Conservation (phyloP, 2,113 vertebrate genomes). For the Antigone vipio region DNA sequence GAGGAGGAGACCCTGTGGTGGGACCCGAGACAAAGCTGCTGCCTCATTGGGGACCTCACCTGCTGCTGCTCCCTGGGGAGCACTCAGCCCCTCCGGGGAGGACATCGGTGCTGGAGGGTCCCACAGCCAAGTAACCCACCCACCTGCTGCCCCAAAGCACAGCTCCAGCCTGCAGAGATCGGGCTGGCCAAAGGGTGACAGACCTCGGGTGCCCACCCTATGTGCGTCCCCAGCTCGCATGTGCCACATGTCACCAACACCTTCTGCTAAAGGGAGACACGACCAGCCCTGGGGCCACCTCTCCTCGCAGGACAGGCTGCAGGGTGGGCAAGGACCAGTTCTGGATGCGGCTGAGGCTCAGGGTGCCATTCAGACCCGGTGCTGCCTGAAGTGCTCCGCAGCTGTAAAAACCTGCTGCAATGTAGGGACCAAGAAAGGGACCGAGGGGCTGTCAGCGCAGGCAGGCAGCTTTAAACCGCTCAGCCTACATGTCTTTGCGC, state of each 20-base stretch:
- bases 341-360: not conserved
- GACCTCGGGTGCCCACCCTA: accelerated
- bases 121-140: not conserved
- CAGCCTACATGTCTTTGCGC: not conserved
- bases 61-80: not conserved
- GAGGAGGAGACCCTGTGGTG: not conserved
- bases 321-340: accelerated
- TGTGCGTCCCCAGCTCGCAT: accelerated
- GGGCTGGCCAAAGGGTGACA: too few species aligned
- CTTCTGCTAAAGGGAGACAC: not conserved
- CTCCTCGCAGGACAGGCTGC: not conserved
- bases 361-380: not conserved
- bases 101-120: accelerated
- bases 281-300: not conserved
- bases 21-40: not conserved
- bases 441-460: not conserved
- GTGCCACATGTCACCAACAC: not conserved
- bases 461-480: not conserved
- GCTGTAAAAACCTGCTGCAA: not conserved
- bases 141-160: not conserved
- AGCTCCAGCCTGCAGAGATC: not conserved
- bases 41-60: not conserved
- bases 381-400: not conserved
- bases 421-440: not conserved
- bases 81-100: accelerated